These are phyloP conservation scores for Chunga burmeisteri DNA, from an alignment of 2,113 vertebrate genomes.

Conservation along the genomic window DNA sequence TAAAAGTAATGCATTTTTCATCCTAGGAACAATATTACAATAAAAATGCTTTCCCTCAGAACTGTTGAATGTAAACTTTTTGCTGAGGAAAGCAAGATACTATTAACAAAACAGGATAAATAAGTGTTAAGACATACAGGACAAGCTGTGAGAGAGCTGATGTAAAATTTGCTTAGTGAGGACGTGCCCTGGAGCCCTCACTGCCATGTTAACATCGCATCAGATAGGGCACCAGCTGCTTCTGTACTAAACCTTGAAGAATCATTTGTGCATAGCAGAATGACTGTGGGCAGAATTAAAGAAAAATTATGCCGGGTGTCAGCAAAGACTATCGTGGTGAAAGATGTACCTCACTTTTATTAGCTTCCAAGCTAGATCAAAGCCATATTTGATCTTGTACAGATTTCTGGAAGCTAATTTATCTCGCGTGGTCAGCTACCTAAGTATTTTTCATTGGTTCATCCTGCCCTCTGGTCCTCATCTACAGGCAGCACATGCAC, in stretches of 20 bases:
- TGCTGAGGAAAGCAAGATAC: background rate
- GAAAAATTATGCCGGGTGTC: background rate
- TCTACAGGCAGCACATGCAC: background rate
- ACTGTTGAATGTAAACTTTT: background rate
- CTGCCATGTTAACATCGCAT: background rate
- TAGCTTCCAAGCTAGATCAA: background rate
- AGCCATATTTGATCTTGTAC: background rate
- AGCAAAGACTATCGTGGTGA: background rate
- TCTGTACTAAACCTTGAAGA: background rate
- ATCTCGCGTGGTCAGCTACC: background rate
- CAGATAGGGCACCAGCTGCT: background rate
- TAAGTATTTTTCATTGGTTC: background rate
- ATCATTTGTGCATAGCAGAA: background rate
- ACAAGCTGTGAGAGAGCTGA: background rate
- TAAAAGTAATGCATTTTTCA: background rate
- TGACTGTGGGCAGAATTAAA: background rate
- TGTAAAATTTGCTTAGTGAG: background rate
- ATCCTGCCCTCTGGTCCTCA: background rate
- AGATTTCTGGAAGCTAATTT: background rate
- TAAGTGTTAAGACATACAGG: background rate
- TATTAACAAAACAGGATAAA: background rate
- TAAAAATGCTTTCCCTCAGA: background rate
- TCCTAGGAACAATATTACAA: background rate
- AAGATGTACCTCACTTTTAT: constrained; percentile 2
- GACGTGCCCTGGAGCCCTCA: background rate